Percentiles rank a stretch among this genome's conserved stretches.
phyloP scores from a whole-genome alignment of 2,888 invertebrate genomes.

The Heteropelma amictum region DNA sequence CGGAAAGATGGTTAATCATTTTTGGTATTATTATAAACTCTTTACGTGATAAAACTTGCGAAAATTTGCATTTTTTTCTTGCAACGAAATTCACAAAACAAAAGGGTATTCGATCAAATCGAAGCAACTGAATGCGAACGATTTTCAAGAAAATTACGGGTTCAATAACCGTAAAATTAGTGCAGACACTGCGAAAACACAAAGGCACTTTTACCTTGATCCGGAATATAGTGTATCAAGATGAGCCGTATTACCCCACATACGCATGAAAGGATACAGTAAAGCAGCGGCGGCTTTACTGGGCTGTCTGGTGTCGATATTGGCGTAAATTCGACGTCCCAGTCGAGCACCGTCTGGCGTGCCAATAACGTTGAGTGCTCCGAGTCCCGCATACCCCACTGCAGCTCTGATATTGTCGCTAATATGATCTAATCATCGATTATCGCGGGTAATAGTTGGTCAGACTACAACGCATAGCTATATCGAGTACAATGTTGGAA shows the following conservation, averaged over 20 bases:
- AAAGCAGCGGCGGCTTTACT: constrained; percentile 10
- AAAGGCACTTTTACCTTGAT: no score
- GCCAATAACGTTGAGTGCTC: constrained; percentile 62
- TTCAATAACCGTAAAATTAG: no score
- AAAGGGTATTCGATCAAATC: no score
- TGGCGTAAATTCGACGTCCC: constrained; percentile 28
- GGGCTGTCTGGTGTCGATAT: constrained; percentile 23
- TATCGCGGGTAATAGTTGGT: constrained; percentile 61
- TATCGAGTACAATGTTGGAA: constrained; percentile 44
- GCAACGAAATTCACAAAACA: no score
- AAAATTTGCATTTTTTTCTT: no score
- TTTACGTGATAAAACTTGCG: no score
- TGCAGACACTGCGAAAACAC: no score
- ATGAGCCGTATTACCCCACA: not conserved
- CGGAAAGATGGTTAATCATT: no score
- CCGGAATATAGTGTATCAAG: no score
- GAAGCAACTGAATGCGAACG: no score
- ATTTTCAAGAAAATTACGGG: no score
- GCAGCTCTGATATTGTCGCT: constrained; percentile 57
- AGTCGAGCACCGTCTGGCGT: constrained; percentile 54
- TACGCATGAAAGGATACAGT: not conserved
- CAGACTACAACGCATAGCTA: constrained; percentile 41
- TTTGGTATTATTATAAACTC: no score
- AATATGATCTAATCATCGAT: constrained; percentile 68
- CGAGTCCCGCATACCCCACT: constrained; percentile 45